phyloP scores from a whole-genome alignment of 2,888 invertebrate species.

The Heliothis peltigera region DNA sequence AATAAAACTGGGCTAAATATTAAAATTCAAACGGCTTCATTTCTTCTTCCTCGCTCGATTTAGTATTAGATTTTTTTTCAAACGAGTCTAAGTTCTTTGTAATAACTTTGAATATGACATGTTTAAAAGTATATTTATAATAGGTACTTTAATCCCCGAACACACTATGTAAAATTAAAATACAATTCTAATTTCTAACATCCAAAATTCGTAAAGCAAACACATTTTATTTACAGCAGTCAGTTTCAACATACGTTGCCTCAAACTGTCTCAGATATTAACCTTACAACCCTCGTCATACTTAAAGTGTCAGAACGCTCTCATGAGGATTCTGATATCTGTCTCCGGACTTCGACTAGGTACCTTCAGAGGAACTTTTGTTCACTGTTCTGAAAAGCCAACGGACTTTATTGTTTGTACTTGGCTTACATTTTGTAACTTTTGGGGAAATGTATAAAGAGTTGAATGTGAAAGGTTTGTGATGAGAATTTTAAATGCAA shows the following conservation, averaged over 20 bases:
- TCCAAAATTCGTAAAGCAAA: background rate
- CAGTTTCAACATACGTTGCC: constrained; percentile 22
- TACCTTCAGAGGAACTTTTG: constrained; percentile 4
- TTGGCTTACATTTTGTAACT: background rate
- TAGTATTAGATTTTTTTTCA: no score
- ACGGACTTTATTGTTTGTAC: background rate
- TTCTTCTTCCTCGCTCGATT: no score
- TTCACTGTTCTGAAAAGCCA: constrained; percentile 2
- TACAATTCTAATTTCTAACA: background rate
- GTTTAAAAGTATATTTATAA: no score
- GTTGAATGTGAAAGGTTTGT: background rate
- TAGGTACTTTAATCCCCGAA: no score
- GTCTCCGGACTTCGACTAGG: constrained; percentile 2
- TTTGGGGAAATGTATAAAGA: background rate
- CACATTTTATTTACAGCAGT: background rate
- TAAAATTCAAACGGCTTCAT: no score
- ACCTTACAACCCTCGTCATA: constrained; percentile 47
- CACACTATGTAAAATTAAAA: no score
- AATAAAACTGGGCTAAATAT: no score
- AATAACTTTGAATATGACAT: no score
- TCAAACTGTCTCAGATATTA: constrained; percentile 17
- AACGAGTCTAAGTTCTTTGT: no score
- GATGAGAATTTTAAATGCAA: background rate
- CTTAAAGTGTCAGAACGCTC: constrained; percentile 35
- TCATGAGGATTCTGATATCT: constrained; percentile 23